Evolutionary conservation across 2,113 vertebrate genomes (phyloP).

Genomic region (Protobothrops flavoviridis): DNA sequence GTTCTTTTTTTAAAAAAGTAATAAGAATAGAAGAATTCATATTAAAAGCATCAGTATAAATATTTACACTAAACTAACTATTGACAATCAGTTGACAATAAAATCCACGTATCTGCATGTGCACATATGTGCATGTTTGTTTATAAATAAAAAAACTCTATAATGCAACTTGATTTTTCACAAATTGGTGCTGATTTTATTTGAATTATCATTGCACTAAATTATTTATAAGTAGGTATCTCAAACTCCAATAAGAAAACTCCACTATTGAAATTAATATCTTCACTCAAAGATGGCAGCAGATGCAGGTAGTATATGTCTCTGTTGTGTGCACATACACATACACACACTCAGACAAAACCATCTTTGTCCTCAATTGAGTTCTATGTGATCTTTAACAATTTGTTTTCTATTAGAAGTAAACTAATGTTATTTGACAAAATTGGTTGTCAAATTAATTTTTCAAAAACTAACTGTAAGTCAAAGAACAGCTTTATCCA

Average conservation of each 20-base stretch:
- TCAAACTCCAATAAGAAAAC: background rate
- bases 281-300: background rate
- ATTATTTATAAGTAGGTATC: background rate
- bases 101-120: background rate
- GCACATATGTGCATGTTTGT: background rate
- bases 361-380: background rate
- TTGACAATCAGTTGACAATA: background rate
- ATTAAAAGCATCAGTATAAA: background rate
- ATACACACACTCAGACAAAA: background rate
- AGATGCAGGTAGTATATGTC: background rate
- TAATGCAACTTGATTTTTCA: background rate
- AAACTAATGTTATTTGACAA: background rate
- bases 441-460: slow-evolving; percentile 10
- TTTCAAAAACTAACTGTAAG: slow-evolving; percentile 35
- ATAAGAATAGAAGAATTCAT: background rate
- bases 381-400: background rate
- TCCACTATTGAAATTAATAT: background rate
- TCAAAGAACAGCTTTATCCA: slow-evolving; percentile 21
- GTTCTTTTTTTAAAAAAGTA: background rate
- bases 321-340: background rate
- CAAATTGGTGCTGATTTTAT: background rate
- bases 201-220: background rate
- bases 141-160: background rate
- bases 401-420: background rate
- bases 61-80: background rate